Percentiles rank a stretch among this genome's conserved stretches.
Conservation (phyloP, 2,888 invertebrate genomes). For the Molorchus minor region DNA sequence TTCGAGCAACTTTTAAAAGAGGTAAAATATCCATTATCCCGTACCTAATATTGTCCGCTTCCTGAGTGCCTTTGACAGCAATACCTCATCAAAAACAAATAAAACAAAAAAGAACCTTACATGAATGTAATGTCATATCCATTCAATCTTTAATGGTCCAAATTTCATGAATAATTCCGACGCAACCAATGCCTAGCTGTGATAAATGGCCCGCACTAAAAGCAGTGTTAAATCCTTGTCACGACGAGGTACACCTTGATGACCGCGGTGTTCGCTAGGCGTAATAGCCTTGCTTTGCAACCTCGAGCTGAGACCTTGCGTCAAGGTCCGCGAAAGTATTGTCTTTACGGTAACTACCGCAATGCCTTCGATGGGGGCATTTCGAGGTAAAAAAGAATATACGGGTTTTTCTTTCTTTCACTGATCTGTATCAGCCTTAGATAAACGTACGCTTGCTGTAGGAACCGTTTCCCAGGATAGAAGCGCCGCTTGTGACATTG, state of each 20-base stretch:
- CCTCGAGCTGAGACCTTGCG: slow-evolving; percentile 60
- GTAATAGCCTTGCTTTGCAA: slow-evolving; percentile 59
- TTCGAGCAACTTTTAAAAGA: too few species aligned
- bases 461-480: too few species aligned
- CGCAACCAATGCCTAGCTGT: background rate
- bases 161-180: background rate
- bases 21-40: too few species aligned
- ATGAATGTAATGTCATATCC: too few species aligned
- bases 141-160: too few species aligned
- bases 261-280: slow-evolving; percentile 56
- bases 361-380: slow-evolving; percentile 17
- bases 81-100: too few species aligned
- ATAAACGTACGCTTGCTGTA: too few species aligned
- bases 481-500: too few species aligned
- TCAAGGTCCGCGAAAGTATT: slow-evolving; percentile 55
- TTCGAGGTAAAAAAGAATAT: slow-evolving; percentile 10
- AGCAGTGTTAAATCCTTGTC: slow-evolving; percentile 33
- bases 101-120: too few species aligned
- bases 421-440: too few species aligned
- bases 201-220: slow-evolving; percentile 12
- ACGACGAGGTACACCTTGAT: slow-evolving; percentile 46
- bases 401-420: background rate
- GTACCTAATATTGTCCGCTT: too few species aligned
- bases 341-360: slow-evolving; percentile 36
- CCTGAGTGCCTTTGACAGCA: too few species aligned